These are phyloP conservation scores for Eupeodes latifasciatus DNA, from an alignment of 2,888 invertebrate species.

Conservation along the genomic window DNA sequence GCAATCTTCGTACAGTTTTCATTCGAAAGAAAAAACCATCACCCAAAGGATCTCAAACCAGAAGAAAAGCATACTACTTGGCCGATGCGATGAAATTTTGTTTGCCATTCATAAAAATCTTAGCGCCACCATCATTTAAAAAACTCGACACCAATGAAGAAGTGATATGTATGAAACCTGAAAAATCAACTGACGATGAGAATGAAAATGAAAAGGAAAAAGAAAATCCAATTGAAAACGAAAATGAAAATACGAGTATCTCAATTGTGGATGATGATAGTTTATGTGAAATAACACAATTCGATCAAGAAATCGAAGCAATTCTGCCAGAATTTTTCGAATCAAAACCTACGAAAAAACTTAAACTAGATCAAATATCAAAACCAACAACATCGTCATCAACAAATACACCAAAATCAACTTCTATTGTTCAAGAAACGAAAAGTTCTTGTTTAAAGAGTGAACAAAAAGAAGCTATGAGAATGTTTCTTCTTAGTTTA, in stretches of 20 bases:
- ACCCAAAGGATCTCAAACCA: neutral
- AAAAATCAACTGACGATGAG: neutral
- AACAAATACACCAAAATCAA: neutral
- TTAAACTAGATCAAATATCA: no score
- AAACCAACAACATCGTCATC: no score
- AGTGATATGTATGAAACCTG: neutral
- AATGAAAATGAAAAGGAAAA: neutral
- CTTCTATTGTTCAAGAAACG: neutral
- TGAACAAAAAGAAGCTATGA: conserved; percentile 18
- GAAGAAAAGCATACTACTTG: conserved; percentile 27
- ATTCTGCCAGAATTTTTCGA: neutral
- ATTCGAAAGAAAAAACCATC: conserved; percentile 11
- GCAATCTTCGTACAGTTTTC: conserved; percentile 25
- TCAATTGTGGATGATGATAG: neutral
- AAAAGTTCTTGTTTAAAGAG: neutral
- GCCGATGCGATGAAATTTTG: conserved; percentile 26
- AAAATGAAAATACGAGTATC: neutral
- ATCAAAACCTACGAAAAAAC: neutral
- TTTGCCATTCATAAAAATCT: conserved; percentile 15
- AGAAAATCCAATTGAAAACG: no score
- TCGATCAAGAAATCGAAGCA: neutral
- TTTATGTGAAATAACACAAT: neutral
- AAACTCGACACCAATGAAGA: neutral
- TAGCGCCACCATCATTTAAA: neutral
- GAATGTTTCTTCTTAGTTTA: conserved; percentile 25